These are phyloP conservation scores for Tachystola acroxantha DNA, from an alignment of 2,888 invertebrate species.

Conservation along the genomic window DNA sequence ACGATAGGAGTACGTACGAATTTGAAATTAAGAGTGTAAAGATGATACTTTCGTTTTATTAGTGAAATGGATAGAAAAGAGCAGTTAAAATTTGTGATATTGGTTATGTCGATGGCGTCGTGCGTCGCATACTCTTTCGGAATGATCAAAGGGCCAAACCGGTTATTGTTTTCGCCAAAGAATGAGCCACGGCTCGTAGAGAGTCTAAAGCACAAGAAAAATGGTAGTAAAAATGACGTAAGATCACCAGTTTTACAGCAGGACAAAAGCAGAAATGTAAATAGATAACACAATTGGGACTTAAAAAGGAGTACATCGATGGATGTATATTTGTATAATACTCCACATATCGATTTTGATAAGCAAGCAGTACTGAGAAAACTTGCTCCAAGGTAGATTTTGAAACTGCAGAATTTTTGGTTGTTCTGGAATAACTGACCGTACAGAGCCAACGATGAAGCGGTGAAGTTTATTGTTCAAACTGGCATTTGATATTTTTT, in stretches of 20 bases:
- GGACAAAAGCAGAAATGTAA: not conserved
- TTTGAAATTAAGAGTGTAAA: conserved; percentile 19
- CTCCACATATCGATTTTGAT: no score
- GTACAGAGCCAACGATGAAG: no score
- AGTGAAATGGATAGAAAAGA: conserved; percentile 49
- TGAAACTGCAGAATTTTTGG: no score
- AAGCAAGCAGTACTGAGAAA: no score
- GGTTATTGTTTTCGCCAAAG: not conserved
- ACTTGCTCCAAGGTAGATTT: no score
- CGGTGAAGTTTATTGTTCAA: no score
- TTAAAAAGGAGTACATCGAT: not conserved
- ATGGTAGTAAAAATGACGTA: not conserved
- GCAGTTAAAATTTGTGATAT: conserved; percentile 44
- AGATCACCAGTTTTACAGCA: no score
- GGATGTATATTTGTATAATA: not conserved
- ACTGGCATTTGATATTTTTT: no score
- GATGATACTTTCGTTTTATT: no score
- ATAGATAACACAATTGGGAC: not conserved
- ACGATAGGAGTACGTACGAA: conserved; percentile 31
- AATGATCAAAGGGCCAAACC: conserved; percentile 12
- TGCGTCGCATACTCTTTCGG: conserved; percentile 52
- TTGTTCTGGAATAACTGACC: no score
- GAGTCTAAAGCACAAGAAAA: conserved; percentile 22
- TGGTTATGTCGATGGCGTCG: conserved; percentile 47
- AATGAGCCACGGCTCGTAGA: conserved; percentile 26